Evolutionary conservation across 2,113 vertebrate species (phyloP).

Genomic region (Tyto alba): DNA sequence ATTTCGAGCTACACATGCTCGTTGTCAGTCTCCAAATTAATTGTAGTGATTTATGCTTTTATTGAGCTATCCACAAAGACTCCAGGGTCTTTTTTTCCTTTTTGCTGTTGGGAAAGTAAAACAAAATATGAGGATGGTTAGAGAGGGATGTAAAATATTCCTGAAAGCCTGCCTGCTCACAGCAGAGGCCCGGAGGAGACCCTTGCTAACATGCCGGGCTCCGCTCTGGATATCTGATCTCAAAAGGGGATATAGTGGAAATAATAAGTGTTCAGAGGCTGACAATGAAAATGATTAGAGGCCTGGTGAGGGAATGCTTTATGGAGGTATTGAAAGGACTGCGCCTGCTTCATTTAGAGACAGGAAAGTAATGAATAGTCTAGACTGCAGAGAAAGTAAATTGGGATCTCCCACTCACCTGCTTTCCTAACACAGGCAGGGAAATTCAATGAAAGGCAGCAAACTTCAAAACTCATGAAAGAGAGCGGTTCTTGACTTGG

Average conservation of each 20-base stretch:
- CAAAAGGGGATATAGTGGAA: slow-evolving; percentile 43
- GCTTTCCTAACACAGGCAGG: not conserved
- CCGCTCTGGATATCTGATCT: slow-evolving; percentile 52
- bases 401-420: slow-evolving; percentile 50
- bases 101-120: not conserved
- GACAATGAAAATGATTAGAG: slow-evolving; percentile 65
- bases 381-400: slow-evolving; percentile 60
- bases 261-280: slow-evolving; percentile 57
- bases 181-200: not conserved
- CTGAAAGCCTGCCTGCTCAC: not conserved
- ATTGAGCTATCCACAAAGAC: not conserved
- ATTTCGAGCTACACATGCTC: not conserved
- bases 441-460: slow-evolving; percentile 47
- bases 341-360: slow-evolving; percentile 41
- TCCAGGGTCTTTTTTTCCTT: not conserved
- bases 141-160: not conserved
- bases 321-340: slow-evolving; percentile 58
- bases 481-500: slow-evolving; percentile 2
- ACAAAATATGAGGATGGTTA: not conserved
- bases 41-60: not conserved
- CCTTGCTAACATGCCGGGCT: not conserved
- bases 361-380: slow-evolving; percentile 61
- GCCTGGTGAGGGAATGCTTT: slow-evolving; percentile 47
- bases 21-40: not conserved
- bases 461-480: slow-evolving; percentile 12